These are phyloP conservation scores for Apotomis turbidana DNA, from an alignment of 2,888 invertebrate genomes.

Conservation along the genomic window DNA sequence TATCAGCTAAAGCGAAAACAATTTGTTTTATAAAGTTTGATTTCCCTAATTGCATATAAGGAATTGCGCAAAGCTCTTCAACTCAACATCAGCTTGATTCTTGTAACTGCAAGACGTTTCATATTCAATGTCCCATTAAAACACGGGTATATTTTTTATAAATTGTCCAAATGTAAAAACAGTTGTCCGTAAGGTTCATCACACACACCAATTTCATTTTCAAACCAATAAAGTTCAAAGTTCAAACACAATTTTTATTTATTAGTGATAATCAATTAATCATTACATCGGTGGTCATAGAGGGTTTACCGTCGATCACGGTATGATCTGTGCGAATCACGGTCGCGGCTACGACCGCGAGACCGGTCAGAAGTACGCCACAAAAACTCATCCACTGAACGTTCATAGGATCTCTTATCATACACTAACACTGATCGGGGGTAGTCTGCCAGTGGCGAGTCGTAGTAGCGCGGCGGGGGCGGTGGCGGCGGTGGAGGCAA, in stretches of 20 bases:
- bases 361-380: slow-evolving; percentile 90
- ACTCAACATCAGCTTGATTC: slow-evolving; percentile 24
- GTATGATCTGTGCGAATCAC: slow-evolving; percentile 84
- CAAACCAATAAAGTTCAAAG: slow-evolving; percentile 81
- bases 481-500: slow-evolving; percentile 88
- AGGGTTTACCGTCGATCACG: slow-evolving; percentile 83
- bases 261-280: slow-evolving; percentile 70
- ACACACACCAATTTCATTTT: slow-evolving; percentile 76
- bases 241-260: slow-evolving; percentile 77
- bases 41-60: slow-evolving; percentile 14
- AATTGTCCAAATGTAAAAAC: slow-evolving; percentile 33
- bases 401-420: slow-evolving; percentile 93
- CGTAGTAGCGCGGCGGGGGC: slow-evolving; percentile 86
- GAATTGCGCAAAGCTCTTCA: slow-evolving; percentile 16
- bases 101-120: slow-evolving; percentile 11
- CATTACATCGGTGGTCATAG: slow-evolving; percentile 71
- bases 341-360: slow-evolving; percentile 83
- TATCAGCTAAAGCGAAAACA: slow-evolving; percentile 17
- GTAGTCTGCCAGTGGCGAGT: slow-evolving; percentile 91
- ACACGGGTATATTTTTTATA: slow-evolving; percentile 21
- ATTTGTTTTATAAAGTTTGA: background rate
- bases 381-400: slow-evolving; percentile 93
- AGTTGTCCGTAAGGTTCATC: slow-evolving; percentile 62
- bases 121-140: slow-evolving; percentile 33
- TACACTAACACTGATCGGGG: slow-evolving; percentile 85